Percentiles rank a stretch among this genome's conserved stretches.
These are phyloP conservation scores for Plectropomus leopardus DNA, from an alignment of 2,113 vertebrate genomes.

Conservation along the genomic window DNA sequence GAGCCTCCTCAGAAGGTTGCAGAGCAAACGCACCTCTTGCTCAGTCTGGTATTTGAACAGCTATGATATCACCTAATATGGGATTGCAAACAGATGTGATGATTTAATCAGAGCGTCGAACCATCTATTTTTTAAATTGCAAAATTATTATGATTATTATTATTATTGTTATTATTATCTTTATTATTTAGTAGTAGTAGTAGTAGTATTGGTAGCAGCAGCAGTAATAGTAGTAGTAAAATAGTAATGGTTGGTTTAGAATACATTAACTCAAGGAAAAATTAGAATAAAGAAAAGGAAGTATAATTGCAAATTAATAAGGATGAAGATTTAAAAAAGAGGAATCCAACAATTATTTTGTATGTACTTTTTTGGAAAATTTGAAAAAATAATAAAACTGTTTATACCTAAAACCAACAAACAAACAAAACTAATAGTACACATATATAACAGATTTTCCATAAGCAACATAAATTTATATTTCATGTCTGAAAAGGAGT, in stretches of 20 bases:
- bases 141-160: neutral
- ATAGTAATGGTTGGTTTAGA: neutral
- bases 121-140: too few relatives aligned
- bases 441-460: too few relatives aligned
- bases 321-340: neutral
- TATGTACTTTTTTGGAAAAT: too few relatives aligned
- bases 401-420: too few relatives aligned
- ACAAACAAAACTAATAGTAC: too few relatives aligned
- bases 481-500: too few relatives aligned
- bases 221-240: neutral
- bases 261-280: neutral
- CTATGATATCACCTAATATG: constrained; percentile 74
- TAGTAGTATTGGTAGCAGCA: too few relatives aligned
- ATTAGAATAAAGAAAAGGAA: neutral
- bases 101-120: constrained; percentile 58
- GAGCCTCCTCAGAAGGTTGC: constrained; percentile 47
- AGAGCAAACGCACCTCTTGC: constrained; percentile 55
- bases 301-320: neutral
- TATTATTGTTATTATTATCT: neutral
- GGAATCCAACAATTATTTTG: neutral
- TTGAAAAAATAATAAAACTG: too few relatives aligned
- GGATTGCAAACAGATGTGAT: constrained; percentile 78
- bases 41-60: constrained; percentile 53
- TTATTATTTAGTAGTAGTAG: too few relatives aligned
- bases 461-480: too few relatives aligned